Evolutionary conservation across 2,888 invertebrate genomes (phyloP), one percentile per base, ranked within the genome.

Genomic region (Cyclophora albipunctata): DNA sequence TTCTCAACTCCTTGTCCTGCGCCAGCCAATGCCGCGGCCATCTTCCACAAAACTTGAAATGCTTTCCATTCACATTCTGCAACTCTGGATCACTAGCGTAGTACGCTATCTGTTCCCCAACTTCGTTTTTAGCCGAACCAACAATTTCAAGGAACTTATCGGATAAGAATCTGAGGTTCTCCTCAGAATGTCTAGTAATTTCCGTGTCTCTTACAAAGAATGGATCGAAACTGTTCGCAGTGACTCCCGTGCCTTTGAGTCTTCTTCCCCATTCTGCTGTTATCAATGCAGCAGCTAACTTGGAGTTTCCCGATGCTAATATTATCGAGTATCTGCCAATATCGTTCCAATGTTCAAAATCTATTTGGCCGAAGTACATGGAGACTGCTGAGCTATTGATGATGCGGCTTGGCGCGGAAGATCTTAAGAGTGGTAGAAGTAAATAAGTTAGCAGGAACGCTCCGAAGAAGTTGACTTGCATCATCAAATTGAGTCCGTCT

Each of bases 401-500:
- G 37, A 94, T 90, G 56, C 93, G 83, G 54, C 92, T 91, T 1
- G 91, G 91, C 0, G 87, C 78, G 1, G 91, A 90, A 1, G 66
- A 58, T 70, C 89, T 91, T 7, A 93, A 64, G 64, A 84, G 55
- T 48, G 86, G 85, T 55, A 86, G 69, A 46, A 95, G 80, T 50
- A 95, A 82, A 72, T 91, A 92, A 0, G 94, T 94, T 34, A 95
- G 84, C 42, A 95, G 79, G 69, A 95, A 95, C 0, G 91, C 90
- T 7, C 93, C 93, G 63, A 93, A 92, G 69, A 93, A 91, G 70
- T 94, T 94, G 45, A 92, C 90, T 67, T 93, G 93, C 90, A 93
- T 92, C 6, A 90, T 90, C 1, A 86, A 70, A 57, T 92, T 92
- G 37, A 94, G 74, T 1, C 92, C 92, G 60, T 94, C 93, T 62